Conservation (phyloP, 2,797 vertebrate genomes). For the Rhinichthys osculus region DNA sequence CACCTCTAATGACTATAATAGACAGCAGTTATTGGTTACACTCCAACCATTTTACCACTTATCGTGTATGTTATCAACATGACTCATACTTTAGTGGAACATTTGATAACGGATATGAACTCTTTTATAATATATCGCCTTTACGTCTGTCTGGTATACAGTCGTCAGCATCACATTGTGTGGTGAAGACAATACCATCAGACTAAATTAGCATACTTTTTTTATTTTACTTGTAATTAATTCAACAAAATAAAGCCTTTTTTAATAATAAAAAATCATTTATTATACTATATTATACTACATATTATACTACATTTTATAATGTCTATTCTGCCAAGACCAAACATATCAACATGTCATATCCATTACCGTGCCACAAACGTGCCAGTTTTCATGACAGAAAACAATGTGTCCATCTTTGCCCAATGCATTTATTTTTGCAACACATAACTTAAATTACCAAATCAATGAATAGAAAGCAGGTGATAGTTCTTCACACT, state of each 20-base stretch:
- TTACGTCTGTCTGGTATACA: background rate
- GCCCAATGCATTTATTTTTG: background rate
- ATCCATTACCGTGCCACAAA: no score
- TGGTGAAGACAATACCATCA: background rate
- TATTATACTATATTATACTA: no score
- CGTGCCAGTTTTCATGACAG: no score
- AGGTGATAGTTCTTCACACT: background rate
- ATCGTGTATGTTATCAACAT: background rate
- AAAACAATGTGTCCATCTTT: background rate
- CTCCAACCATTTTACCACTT: slow-evolving; percentile 5
- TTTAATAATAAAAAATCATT: no score
- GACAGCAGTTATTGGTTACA: slow-evolving; percentile 2
- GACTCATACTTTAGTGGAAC: slow-evolving; percentile 3
- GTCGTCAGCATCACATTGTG: background rate
- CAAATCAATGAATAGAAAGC: background rate
- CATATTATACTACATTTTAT: no score
- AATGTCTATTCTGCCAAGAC: no score
- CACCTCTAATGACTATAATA: background rate
- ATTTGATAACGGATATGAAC: slow-evolving; percentile 9
- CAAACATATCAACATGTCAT: no score
- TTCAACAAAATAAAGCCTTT: background rate
- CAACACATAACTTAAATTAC: background rate
- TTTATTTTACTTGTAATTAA: background rate
- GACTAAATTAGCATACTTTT: background rate
- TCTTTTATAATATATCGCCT: background rate